Percentiles rank a stretch among this genome's conserved stretches.
Evolutionary conservation across 1,140 invertebrate species (phyloP).

Genomic region (Nasonia giraulti): DNA sequence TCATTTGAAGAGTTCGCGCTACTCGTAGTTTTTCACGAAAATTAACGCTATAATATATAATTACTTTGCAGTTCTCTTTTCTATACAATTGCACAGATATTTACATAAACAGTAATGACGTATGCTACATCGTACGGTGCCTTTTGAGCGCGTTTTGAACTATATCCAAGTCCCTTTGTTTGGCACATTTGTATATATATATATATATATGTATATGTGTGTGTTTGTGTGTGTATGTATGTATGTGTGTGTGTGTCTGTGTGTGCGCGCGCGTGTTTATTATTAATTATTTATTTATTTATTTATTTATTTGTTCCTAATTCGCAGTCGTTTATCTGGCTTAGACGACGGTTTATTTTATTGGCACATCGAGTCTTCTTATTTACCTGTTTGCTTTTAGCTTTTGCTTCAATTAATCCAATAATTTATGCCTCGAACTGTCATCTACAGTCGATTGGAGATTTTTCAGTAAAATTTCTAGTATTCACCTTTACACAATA

Average conservation of each 20-base stretch:
- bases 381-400: conserved; percentile 22
- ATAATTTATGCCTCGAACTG: conserved; percentile 42
- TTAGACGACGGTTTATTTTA: conserved; percentile 49
- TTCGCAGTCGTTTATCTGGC: conserved; percentile 41
- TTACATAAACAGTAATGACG: conserved; percentile 71
- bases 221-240: neutral
- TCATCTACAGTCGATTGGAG: neutral
- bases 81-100: conserved; percentile 75
- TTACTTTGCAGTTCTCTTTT: conserved; percentile 58
- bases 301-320: conserved; percentile 44
- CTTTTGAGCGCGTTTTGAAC: conserved; percentile 67
- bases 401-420: conserved; percentile 9
- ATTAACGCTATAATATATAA: conserved; percentile 59
- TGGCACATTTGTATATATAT: conserved; percentile 58
- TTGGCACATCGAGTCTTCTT: conserved; percentile 51
- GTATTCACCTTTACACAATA: conserved; percentile 24
- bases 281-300: neutral
- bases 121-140: conserved; percentile 65
- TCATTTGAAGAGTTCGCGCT: conserved; percentile 46
- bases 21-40: conserved; percentile 51
- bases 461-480: neutral
- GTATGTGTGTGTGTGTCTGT: too few species aligned
- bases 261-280: too few species aligned
- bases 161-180: conserved; percentile 60
- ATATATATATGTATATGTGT: neutral